Conservation (phyloP, 2,797 vertebrate species). For the Lepus townsendii region DNA sequence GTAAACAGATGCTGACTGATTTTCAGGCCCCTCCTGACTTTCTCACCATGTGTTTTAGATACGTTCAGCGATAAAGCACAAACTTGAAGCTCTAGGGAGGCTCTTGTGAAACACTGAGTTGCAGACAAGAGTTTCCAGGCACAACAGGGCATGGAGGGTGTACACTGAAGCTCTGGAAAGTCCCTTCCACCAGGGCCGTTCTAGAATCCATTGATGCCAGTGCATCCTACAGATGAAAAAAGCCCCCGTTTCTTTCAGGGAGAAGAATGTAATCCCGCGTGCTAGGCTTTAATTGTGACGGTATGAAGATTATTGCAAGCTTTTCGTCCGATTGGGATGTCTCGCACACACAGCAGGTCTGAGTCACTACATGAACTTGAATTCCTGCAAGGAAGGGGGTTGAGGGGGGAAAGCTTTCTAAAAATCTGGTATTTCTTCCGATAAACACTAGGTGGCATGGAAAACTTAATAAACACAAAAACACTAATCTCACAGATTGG, state of each 20-base stretch:
- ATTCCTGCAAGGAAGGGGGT: background rate
- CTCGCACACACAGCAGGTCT: background rate
- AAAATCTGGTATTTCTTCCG: conserved; percentile 84
- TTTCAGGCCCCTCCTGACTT: conserved; percentile 34
- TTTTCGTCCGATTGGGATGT: background rate
- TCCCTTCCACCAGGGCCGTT: background rate
- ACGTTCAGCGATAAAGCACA: conserved; percentile 42
- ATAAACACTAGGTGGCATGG: conserved; percentile 90
- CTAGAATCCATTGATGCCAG: conserved; percentile 13
- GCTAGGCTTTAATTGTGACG: conserved; percentile 21
- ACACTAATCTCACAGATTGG: conserved; percentile 42
- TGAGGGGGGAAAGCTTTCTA: background rate
- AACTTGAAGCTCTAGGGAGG: conserved; percentile 4
- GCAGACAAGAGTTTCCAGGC: conserved; percentile 15
- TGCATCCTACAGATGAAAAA: background rate
- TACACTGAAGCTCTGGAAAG: conserved; percentile 2
- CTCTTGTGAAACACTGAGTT: background rate
- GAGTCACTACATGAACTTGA: background rate
- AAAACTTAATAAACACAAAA: conserved; percentile 84
- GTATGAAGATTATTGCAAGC: conserved; percentile 16
- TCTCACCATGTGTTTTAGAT: background rate
- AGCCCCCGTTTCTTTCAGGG: background rate
- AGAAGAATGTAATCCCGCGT: conserved; percentile 38
- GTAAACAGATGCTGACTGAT: background rate
- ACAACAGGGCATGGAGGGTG: background rate